phyloP scores from a whole-genome alignment of 1,140 invertebrate species.

The Oppia nitens region DNA sequence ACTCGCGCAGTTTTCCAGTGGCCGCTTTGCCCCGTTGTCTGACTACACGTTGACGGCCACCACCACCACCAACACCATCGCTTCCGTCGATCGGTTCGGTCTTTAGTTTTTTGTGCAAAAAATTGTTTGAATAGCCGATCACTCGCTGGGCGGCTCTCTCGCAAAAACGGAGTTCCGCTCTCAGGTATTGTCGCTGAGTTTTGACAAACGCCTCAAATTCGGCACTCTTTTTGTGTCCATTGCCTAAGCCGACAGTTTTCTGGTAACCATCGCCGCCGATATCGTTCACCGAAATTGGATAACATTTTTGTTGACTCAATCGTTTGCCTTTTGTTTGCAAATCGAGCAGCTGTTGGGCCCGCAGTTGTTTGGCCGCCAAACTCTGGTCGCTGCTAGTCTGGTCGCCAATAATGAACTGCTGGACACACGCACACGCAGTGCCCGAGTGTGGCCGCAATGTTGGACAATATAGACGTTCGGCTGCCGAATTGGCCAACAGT shows the following conservation, averaged over 20 bases:
- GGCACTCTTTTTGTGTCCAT: conserved; percentile 27
- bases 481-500: conserved; percentile 19
- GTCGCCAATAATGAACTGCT: conserved; percentile 20
- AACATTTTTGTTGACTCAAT: conserved; percentile 20
- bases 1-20: conserved; percentile 19
- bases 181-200: conserved; percentile 21
- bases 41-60: conserved; percentile 20
- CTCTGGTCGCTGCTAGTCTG: too few relatives aligned
- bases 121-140: conserved; percentile 29
- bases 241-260: conserved; percentile 25
- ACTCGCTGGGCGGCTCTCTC: conserved; percentile 26
- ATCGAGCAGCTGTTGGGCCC: conserved; percentile 15
- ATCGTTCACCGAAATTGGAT: conserved; percentile 6
- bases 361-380: conserved; percentile 7
- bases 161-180: conserved; percentile 24
- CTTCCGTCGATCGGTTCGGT: conserved; percentile 25
- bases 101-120: conserved; percentile 28
- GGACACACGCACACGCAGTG: conserved; percentile 24
- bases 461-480: conserved; percentile 24
- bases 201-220: conserved; percentile 27
- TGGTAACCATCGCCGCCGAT: not conserved
- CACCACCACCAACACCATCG: too few relatives aligned
- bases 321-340: conserved; percentile 20
- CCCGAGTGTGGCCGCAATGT: conserved; percentile 18
- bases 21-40: conserved; percentile 23